Base-by-base conservation (phyloP, 2,888 invertebrate genomes). In the Zhengitettix transpicula region DNA sequence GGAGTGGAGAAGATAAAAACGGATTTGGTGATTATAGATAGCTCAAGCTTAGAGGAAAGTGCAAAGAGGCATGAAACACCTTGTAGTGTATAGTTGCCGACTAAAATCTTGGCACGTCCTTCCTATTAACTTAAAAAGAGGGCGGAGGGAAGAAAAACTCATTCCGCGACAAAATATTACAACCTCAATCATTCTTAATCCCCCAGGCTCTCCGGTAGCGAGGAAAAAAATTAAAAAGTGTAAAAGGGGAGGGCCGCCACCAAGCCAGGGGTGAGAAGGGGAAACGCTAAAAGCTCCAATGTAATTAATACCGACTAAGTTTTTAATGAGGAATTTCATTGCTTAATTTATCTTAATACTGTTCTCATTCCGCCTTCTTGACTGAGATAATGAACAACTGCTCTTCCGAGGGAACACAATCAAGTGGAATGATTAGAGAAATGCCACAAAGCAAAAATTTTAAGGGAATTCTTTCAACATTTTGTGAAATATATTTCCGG, bases 131-230 rank as follows among this genome's bases (percentile, higher is more conserved):
- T 12, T 12, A 12, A n/a, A 47, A 47, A 47, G n/a, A 47, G 14
- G 12, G 47, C 47, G n/a, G 40, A 58, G 41, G 47, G 59, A 56
- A 55, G 55, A 59, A 61, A 61, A 61, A 59, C 59, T 61, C 54
- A 59, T 61, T 57, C 51, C 57, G 52, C 28, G 59, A 59, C 44
- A 59, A 55, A 55, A 61, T 61, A 59, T 57, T 56, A 59, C 56
- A 55, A 55, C 57, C 52, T 59, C 59, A 59, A 59, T 61, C 59
- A 59, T 53, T 57, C 47, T 55, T 59, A 59, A 59, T 59, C 59
- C 61, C 57, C 40, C 40, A n/a, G 54, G 56, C 42, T 44, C 52
- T 51, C n/a, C 40, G 52, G 40, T 17, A 40, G 51, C 40, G 60
- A 42, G 55, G 16, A n/a, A 54, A 15, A 53, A 58, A 58, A 54